Evolutionary conservation across 2,888 invertebrate species (phyloP).

Genomic region (Cepaea hortensis): DNA sequence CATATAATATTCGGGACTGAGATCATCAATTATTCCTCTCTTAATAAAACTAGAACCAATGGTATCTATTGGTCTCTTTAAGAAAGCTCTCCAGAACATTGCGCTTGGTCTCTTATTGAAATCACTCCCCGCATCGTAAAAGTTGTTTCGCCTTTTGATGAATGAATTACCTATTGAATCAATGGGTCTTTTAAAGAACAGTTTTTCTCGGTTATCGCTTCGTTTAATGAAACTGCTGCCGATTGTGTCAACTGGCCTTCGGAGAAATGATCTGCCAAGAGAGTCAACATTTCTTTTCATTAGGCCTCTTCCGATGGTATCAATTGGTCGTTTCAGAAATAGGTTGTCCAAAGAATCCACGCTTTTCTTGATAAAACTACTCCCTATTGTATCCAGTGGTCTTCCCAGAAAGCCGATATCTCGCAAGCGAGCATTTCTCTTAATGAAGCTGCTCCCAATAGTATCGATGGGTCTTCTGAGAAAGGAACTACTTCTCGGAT

Average conservation of each 20-base stretch:
- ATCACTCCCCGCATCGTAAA: neutral
- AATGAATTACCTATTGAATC: neutral
- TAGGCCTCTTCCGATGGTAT: neutral
- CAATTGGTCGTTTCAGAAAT: neutral
- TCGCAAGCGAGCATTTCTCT: neutral
- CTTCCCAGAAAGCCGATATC: neutral
- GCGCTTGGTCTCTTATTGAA: neutral
- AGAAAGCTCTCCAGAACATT: neutral
- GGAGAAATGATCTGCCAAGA: neutral
- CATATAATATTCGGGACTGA: too few species aligned
- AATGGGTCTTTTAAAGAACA: neutral
- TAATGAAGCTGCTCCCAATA: neutral
- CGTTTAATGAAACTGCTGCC: neutral
- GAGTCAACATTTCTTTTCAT: neutral
- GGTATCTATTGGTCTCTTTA: conserved; percentile 4
- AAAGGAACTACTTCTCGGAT: neutral
- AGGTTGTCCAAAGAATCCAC: neutral
- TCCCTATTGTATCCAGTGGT: neutral
- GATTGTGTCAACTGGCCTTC: neutral
- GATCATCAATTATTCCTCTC: neutral
- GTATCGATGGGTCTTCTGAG: neutral
- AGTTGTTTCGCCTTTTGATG: neutral
- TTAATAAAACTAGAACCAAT: conserved; percentile 18
- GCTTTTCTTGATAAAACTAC: too few species aligned
- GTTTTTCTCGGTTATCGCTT: too few species aligned